phyloP scores from a whole-genome alignment of 2,888 invertebrate genomes.

The Cephus nigrinus region DNA sequence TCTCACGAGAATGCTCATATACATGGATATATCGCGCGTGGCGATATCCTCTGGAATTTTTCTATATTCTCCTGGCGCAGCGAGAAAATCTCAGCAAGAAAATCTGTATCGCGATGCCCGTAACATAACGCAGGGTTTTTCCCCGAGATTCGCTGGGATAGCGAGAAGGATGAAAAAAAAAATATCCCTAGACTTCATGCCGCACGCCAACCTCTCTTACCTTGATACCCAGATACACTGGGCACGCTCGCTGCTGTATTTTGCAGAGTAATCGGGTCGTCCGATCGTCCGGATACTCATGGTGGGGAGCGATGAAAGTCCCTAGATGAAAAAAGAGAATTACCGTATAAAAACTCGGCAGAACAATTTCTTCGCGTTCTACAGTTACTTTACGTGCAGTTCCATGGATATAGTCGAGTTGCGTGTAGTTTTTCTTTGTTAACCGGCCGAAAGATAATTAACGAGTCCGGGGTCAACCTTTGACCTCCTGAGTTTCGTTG shows the following conservation, averaged over 20 bases:
- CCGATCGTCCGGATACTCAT: neutral
- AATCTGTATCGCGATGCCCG: neutral
- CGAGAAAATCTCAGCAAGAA: neutral
- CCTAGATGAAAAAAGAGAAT: neutral
- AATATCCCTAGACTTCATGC: neutral
- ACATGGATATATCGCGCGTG: neutral
- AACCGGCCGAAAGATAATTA: neutral
- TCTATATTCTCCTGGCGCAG: neutral
- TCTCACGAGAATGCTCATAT: neutral
- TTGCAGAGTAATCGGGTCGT: neutral
- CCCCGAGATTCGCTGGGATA: neutral
- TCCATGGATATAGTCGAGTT: neutral
- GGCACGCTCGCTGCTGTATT: neutral
- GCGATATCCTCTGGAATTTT: neutral
- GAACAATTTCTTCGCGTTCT: too few relatives aligned
- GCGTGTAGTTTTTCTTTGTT: neutral
- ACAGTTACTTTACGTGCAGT: neutral
- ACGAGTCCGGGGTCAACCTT: neutral
- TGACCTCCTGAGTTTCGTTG: neutral
- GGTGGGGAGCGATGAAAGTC: neutral
- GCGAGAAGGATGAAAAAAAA: neutral
- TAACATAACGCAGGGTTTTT: neutral
- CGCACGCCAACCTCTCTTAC: neutral
- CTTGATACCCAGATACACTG: neutral
- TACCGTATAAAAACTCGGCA: too few relatives aligned